Percentiles rank a stretch among this genome's conserved stretches.
Conservation (phyloP, 1,140 invertebrate species). For the Drusus annulatus region DNA sequence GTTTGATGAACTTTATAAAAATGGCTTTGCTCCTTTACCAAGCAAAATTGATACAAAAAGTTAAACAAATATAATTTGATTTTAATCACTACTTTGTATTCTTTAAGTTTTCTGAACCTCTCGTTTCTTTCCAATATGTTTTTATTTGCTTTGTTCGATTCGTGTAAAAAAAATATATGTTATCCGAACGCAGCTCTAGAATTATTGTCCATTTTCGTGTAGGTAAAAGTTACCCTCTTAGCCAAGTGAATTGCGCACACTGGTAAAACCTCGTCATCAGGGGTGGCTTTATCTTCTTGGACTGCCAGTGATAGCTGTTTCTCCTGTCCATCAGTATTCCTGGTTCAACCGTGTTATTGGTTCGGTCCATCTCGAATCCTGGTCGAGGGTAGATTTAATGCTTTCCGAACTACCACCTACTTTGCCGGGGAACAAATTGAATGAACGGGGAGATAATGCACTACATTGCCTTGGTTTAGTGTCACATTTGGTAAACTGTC, state of each 20-base stretch:
- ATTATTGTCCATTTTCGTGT: not conserved
- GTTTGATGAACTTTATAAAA: no score
- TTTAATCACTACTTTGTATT: no score
- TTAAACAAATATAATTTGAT: no score
- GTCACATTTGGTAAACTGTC: no score
- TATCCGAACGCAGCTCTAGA: not conserved
- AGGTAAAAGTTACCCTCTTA: not conserved
- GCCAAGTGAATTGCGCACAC: slow-evolving; percentile 19
- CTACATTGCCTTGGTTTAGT: not conserved
- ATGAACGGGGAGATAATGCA: not conserved
- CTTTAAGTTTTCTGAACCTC: no score
- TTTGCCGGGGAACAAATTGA: slow-evolving; percentile 1
- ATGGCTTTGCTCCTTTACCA: no score
- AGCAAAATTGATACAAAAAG: no score
- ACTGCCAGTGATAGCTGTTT: slow-evolving; percentile 29
- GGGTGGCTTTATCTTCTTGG: slow-evolving; percentile 19
- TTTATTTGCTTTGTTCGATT: no score
- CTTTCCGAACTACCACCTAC: not conserved
- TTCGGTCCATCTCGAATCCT: slow-evolving; percentile 6
- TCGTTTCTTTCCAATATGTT: no score
- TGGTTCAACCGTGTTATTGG: slow-evolving; percentile 12
- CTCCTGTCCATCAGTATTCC: slow-evolving; percentile 1
- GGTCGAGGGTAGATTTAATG: slow-evolving; percentile 10
- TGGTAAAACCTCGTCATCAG: slow-evolving; percentile 13
- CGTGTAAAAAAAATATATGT: no score